phyloP scores from a whole-genome alignment of 2,113 vertebrate species.

The Vulpes vulpes region DNA sequence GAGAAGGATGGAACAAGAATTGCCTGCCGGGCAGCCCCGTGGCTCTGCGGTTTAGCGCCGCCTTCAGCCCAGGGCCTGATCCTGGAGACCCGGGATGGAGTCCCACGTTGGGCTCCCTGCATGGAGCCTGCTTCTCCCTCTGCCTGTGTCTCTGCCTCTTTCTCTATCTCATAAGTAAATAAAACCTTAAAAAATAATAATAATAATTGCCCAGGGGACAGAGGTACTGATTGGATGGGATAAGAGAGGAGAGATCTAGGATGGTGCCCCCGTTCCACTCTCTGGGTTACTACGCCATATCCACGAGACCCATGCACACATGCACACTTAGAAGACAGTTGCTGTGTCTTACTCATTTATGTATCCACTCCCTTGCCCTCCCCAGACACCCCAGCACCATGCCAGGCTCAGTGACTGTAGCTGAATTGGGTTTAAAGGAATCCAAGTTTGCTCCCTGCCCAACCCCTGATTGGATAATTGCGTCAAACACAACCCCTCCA shows the following conservation, averaged over 20 bases:
- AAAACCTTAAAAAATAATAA: no score
- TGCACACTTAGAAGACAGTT: neutral
- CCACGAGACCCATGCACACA: neutral
- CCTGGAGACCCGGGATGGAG: no score
- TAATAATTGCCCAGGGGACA: neutral
- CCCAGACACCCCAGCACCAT: neutral
- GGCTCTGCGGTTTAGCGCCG: no score
- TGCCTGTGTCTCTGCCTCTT: no score
- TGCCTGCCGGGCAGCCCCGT: neutral
- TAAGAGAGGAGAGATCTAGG: neutral
- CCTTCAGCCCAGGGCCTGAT: no score
- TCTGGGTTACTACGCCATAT: neutral
- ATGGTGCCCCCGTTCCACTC: neutral
- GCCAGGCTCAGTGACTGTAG: neutral
- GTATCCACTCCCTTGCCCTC: neutral
- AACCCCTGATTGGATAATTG: neutral
- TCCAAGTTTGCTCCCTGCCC: neutral
- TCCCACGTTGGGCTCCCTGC: no score
- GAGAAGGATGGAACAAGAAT: neutral
- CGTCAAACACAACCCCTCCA: neutral
- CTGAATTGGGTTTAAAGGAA: neutral
- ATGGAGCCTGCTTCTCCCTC: no score
- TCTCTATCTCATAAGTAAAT: no score
- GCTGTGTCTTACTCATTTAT: neutral
- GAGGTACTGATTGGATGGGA: neutral